A percentile compares a stretch with the other conserved stretches of the same genome.
These are phyloP conservation scores for Isotomurus palustris DNA, from an alignment of 2,888 invertebrate genomes.

Conservation along the genomic window DNA sequence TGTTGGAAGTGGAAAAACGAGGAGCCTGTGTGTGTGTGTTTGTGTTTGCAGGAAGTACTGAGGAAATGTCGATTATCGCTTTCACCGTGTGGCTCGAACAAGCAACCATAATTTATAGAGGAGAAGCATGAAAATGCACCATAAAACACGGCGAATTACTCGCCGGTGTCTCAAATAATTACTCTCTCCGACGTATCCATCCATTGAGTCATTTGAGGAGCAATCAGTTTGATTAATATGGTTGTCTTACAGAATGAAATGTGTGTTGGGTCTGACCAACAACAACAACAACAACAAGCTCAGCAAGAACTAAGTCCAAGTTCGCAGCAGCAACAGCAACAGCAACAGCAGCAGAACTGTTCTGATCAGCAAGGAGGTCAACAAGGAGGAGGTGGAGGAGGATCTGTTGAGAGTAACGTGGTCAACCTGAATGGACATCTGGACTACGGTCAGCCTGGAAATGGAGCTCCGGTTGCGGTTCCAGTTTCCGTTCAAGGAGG, in stretches of 20 bases:
- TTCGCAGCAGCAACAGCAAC: slow-evolving; percentile 29
- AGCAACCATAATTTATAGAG: background rate
- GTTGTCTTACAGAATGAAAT: slow-evolving; percentile 44
- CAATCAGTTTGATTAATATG: too few species aligned
- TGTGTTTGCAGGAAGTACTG: too few species aligned
- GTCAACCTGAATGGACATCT: slow-evolving; percentile 36
- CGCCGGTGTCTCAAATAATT: background rate
- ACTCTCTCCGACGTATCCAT: background rate
- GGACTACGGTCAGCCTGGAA: slow-evolving; percentile 34
- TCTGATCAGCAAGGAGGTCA: background rate
- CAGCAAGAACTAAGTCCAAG: slow-evolving; percentile 28
- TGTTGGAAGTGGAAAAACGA: too few species aligned
- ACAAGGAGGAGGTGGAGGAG: background rate
- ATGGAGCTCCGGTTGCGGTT: slow-evolving; percentile 33
- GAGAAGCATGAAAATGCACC: background rate
- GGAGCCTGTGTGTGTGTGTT: too few species aligned
- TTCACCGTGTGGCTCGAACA: too few species aligned
- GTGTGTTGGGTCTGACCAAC: slow-evolving; percentile 37
- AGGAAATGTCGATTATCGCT: too few species aligned
- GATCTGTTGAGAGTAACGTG: background rate
- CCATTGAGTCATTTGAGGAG: too few species aligned
- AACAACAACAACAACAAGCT: slow-evolving; percentile 33
- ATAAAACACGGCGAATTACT: background rate
- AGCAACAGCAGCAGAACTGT: slow-evolving; percentile 19
- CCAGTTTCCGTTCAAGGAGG: slow-evolving; percentile 37